Base-by-base conservation (phyloP, 2,797 vertebrate species). In the Picus viridis region DNA sequence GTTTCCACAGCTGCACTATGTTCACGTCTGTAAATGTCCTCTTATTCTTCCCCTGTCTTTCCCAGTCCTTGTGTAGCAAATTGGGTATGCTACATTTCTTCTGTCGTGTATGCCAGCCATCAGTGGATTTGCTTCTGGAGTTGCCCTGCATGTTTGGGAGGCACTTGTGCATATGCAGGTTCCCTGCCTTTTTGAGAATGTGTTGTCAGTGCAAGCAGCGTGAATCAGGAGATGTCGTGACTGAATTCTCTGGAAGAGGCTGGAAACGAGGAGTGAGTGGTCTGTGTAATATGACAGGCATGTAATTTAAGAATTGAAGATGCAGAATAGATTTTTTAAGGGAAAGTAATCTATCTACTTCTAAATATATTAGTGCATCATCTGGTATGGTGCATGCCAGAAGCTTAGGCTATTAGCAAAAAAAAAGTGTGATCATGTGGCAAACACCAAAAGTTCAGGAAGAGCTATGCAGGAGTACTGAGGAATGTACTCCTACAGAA, bases 81-180 rank as follows among this genome's bases (percentile, higher is more conserved):
- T 47, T 6, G 26, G 43, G 24, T 30, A 12, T 11, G 29, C 68
- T 56, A 22, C 27, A 2, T 64, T 88, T 88, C 57, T 81, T 23
- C n/a, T 72, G 6, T 57, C 18, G 53, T 65, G 41, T 34, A 16
- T 57, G 17, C n/a, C 0, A 6, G 2, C 62, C 29, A 47, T 53
- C 63, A 9, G 12, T 53, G 61, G 45, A 18, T 56, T 32, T 51
- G 62, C 53, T 47, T 3, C 34, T 22, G 57, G 62, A 61, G 32
- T 32, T 62, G 45, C 34, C 45, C 63, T 18, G 19, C 1, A 0
- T 9, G 14, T 69, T 47, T 53, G 76, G 71, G 64, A 81, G 19
- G 61, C 32, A 17, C 23, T 4, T 0, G 2, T 19, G 36, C 0
- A 0, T 10, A 45, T 15, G 29, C 20, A 5, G 7, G 34, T 24